phyloP scores from a whole-genome alignment of 2,113 vertebrate species.

The Balaenoptera acutorostrata region DNA sequence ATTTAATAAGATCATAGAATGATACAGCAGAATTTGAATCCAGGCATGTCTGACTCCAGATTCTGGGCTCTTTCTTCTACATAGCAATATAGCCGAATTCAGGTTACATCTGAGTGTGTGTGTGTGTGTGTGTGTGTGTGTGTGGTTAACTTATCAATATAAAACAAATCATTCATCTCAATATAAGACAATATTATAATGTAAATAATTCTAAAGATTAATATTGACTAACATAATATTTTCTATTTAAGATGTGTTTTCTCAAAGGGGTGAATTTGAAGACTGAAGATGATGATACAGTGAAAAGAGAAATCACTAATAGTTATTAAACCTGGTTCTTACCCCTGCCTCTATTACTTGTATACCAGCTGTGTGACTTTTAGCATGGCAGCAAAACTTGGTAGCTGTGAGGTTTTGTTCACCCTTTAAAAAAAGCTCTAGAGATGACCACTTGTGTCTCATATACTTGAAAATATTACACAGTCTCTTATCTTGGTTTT shows the following conservation, averaged over 20 bases:
- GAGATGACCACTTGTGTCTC: background rate
- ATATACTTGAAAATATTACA: background rate
- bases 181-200: background rate
- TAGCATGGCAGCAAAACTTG: background rate
- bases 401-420: background rate
- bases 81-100: rapidly evolving
- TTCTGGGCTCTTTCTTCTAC: background rate
- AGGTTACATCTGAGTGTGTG: background rate
- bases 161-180: background rate
- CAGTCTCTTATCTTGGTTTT: background rate
- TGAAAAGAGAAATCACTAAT: background rate
- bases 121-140: background rate
- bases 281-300: background rate
- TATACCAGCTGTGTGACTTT: background rate
- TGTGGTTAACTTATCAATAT: background rate
- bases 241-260: background rate
- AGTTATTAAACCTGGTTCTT: background rate
- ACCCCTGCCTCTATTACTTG: background rate
- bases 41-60: background rate
- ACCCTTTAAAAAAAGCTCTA: background rate
- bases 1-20: background rate
- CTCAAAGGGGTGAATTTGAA: background rate
- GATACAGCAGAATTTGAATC: background rate
- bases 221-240: background rate
- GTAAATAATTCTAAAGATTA: background rate